phyloP scores from a whole-genome alignment of 30 jellyfish, hydroid and myxozoan species.

The Hydractinia echinata region DNA sequence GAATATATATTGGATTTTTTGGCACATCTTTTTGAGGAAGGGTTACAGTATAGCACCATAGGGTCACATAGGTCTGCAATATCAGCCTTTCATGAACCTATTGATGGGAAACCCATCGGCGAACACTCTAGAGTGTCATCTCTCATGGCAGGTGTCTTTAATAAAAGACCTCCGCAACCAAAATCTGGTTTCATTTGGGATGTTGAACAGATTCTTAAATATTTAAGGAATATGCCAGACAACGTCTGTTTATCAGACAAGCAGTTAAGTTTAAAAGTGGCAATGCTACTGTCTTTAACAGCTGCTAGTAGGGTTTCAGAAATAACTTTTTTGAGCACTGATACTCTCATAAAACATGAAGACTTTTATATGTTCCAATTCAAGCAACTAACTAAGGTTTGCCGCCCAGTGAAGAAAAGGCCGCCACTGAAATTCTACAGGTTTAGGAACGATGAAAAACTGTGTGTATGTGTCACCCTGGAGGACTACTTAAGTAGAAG shows the following conservation, averaged over 20 bases:
- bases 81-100: too few relatives aligned
- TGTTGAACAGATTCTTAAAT: background rate
- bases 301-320: background rate
- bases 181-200: constrained; percentile 13
- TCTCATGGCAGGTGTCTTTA: too few relatives aligned
- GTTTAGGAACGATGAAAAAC: constrained; percentile 17
- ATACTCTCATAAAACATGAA: background rate
- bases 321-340: background rate
- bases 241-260: background rate
- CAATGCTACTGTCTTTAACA: constrained; percentile 20
- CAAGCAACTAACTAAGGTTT: background rate
- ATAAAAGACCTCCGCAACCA: background rate
- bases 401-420: constrained; percentile 12
- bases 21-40: too few relatives aligned
- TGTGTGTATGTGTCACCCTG: too few relatives aligned
- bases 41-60: too few relatives aligned
- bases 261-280: background rate
- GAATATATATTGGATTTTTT: too few relatives aligned
- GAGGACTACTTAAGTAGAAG: too few relatives aligned
- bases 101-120: too few relatives aligned
- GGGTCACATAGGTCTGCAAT: too few relatives aligned
- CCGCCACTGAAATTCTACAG: constrained; percentile 10
- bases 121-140: too few relatives aligned
- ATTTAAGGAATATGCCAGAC: background rate
- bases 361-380: background rate